These are phyloP conservation scores for Boleophthalmus pectinirostris DNA, from an alignment of 2,113 vertebrate genomes.

Conservation along the genomic window DNA sequence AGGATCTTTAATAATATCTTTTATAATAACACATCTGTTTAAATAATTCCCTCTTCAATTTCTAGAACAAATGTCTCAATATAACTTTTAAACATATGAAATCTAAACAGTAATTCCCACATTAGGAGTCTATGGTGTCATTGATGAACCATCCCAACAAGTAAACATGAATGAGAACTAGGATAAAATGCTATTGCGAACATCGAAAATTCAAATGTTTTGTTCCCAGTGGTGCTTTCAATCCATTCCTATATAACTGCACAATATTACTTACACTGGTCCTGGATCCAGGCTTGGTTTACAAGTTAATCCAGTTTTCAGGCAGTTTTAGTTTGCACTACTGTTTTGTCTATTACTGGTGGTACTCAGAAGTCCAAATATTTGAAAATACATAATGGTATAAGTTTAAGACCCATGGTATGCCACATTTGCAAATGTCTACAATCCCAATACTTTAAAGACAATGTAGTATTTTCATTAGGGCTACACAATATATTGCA, in stretches of 20 bases:
- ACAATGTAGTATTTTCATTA: too few species aligned
- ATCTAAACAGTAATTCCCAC: conserved; percentile 11
- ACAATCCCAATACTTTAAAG: too few species aligned
- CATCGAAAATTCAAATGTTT: too few species aligned
- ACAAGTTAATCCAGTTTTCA: background rate
- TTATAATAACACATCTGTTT: background rate
- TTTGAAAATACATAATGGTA: background rate
- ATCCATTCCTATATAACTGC: too few species aligned
- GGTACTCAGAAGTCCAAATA: background rate
- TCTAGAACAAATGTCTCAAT: conserved; percentile 18
- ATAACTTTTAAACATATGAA: conserved; percentile 51
- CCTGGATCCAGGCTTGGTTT: too few species aligned
- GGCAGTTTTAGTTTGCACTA: background rate
- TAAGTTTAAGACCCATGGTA: too few species aligned
- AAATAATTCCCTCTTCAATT: background rate
- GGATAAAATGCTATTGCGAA: too few species aligned
- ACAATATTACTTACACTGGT: background rate
- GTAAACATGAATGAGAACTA: too few species aligned
- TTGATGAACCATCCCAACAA: background rate
- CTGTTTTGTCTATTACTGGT: background rate
- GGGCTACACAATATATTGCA: too few species aligned
- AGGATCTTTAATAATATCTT: background rate
- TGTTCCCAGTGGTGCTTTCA: too few species aligned
- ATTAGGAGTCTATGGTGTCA: background rate
- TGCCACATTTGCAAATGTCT: too few species aligned